Conservation (phyloP, 2,888 invertebrate species). For the Pediacus dermestoides region DNA sequence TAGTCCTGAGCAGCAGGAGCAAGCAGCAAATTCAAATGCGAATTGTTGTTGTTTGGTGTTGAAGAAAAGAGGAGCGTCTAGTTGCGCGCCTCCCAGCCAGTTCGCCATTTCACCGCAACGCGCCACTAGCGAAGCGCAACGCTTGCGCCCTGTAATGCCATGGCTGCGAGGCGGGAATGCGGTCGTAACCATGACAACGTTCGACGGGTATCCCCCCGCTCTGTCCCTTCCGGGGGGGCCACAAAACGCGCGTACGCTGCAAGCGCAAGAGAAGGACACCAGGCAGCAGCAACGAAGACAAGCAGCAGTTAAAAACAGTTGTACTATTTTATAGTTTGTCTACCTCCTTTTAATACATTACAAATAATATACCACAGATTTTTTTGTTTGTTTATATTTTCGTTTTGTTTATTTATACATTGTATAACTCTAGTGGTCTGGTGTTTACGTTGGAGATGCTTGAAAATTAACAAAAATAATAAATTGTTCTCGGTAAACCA, state of each 20-base stretch:
- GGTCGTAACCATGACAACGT: constrained; percentile 50
- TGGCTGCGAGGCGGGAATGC: constrained; percentile 53
- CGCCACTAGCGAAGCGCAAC: constrained; percentile 35
- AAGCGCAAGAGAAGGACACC: constrained; percentile 12
- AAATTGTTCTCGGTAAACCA: too few species aligned
- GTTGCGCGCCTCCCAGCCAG: constrained; percentile 29
- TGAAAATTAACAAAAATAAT: constrained; percentile 8
- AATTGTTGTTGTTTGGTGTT: too few species aligned
- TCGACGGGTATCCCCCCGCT: constrained; percentile 21
- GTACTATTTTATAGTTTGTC: constrained; percentile 19
- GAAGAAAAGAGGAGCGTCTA: constrained; percentile 1
- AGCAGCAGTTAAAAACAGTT: constrained; percentile 17
- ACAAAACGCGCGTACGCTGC: constrained; percentile 20
- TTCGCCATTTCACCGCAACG: constrained; percentile 39
- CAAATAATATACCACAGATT: too few species aligned
- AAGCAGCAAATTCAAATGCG: too few species aligned
- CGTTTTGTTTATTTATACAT: too few species aligned
- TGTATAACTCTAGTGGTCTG: too few species aligned
- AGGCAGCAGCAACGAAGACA: constrained; percentile 11
- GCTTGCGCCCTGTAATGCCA: constrained; percentile 42
- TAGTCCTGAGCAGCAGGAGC: constrained; percentile 1
- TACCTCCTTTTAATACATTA: too few species aligned
- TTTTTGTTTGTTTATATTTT: too few species aligned
- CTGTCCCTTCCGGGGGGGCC: constrained; percentile 15
- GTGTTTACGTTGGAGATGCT: constrained; percentile 13